A percentile compares a stretch with the other conserved stretches of the same genome.
Evolutionary conservation across 2,113 vertebrate genomes (phyloP).

Genomic region (Forbesichthys papilliferus): DNA sequence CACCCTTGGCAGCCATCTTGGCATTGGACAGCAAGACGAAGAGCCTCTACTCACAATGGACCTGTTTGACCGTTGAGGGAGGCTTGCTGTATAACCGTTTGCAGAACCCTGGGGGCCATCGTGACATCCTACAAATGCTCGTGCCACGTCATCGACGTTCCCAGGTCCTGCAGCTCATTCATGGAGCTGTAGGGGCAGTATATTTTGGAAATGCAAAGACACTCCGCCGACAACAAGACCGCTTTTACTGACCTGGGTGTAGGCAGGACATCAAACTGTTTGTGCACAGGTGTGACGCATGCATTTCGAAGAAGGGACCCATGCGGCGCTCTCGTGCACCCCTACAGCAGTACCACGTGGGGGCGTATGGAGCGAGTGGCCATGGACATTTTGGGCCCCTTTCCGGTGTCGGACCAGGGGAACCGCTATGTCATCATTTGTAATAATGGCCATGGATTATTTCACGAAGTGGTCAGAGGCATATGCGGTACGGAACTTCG

Average conservation of each 20-base stretch:
- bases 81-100: too few relatives aligned
- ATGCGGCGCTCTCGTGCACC: constrained; percentile 1
- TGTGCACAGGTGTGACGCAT: constrained; percentile 23
- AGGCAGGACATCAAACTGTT: background rate
- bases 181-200: constrained; percentile 4
- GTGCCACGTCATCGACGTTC: background rate
- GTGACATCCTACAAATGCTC: background rate
- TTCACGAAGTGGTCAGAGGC: constrained; percentile 12
- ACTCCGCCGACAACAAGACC: background rate
- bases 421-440: constrained; percentile 11
- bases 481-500: too few relatives aligned
- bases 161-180: background rate
- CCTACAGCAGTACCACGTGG: constrained; percentile 1
- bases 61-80: too few relatives aligned
- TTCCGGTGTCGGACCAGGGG: background rate
- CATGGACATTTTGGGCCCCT: constrained; percentile 5
- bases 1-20: too few relatives aligned
- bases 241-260: constrained; percentile 15
- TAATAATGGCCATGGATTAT: constrained; percentile 8
- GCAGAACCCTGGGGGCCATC: too few relatives aligned
- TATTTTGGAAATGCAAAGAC: constrained; percentile 7
- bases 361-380: constrained; percentile 6
- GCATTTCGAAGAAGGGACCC: constrained; percentile 18
- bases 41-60: too few relatives aligned
- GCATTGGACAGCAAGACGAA: too few relatives aligned